Percentiles rank a stretch among this genome's conserved stretches.
These are phyloP conservation scores for Diaphora mendica DNA, from an alignment of 2,888 invertebrate genomes.

Conservation along the genomic window DNA sequence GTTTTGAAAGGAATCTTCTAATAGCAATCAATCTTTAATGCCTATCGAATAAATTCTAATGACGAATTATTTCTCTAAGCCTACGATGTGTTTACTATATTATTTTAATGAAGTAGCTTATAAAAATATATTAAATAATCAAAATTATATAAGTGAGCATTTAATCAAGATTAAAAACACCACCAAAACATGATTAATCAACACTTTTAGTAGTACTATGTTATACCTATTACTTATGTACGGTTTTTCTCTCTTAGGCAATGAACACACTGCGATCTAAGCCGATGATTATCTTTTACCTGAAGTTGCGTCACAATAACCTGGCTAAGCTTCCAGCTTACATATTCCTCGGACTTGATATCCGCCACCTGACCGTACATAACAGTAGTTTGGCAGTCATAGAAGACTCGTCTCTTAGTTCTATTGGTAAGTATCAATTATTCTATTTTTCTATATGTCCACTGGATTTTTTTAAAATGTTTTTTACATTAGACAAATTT, in stretches of 20 bases:
- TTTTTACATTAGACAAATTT: too few relatives aligned
- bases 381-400: slow-evolving; percentile 95
- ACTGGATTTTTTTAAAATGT: too few relatives aligned
- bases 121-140: too few relatives aligned
- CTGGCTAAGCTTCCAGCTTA: slow-evolving; percentile 94
- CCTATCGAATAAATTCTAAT: too few relatives aligned
- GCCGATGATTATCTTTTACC: slow-evolving; percentile 93
- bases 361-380: slow-evolving; percentile 95
- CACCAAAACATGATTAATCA: not conserved
- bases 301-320: slow-evolving; percentile 95
- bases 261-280: slow-evolving; percentile 94
- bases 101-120: too few relatives aligned
- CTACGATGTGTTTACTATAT: too few relatives aligned
- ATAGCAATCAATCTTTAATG: not conserved
- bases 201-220: too few relatives aligned
- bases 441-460: not conserved
- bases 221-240: too few relatives aligned
- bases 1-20: too few relatives aligned
- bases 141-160: too few relatives aligned
- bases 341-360: slow-evolving; percentile 94
- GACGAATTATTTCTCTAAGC: too few relatives aligned
- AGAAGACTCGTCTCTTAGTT: slow-evolving; percentile 94
- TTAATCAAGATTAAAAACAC: too few relatives aligned
- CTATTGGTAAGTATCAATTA: slow-evolving; percentile 88
- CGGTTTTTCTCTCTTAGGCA: slow-evolving; percentile 81